These are phyloP conservation scores for Drosophila glabriapex DNA, from an alignment of 2,888 invertebrate species.

Conservation along the genomic window DNA sequence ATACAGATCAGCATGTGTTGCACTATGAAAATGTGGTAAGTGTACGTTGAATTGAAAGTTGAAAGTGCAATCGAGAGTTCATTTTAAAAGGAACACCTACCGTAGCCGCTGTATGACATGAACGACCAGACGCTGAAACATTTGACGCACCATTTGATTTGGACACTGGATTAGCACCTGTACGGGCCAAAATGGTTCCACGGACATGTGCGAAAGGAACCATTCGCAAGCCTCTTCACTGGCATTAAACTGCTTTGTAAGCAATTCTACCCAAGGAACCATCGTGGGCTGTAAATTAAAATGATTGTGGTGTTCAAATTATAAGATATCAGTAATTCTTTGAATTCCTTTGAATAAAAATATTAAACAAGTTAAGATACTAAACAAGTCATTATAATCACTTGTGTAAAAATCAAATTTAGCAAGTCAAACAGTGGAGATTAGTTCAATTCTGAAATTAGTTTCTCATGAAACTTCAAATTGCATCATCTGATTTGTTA, in stretches of 20 bases:
- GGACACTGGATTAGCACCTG: slow-evolving; percentile 97
- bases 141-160: slow-evolving; percentile 98
- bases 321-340: too few species aligned
- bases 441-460: too few species aligned
- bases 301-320: too few species aligned
- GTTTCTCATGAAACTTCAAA: background rate
- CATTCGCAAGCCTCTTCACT: slow-evolving; percentile 95
- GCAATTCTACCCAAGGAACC: slow-evolving; percentile 97
- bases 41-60: too few species aligned
- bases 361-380: too few species aligned
- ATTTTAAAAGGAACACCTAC: slow-evolving; percentile 83
- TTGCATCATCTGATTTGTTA: background rate
- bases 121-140: slow-evolving; percentile 97
- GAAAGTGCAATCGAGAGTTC: background rate
- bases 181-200: slow-evolving; percentile 98
- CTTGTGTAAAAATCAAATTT: too few species aligned
- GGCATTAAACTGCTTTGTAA: slow-evolving; percentile 97
- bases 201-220: slow-evolving; percentile 97
- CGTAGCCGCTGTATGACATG: slow-evolving; percentile 96
- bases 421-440: too few species aligned
- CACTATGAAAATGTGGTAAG: slow-evolving; percentile 74
- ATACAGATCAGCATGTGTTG: slow-evolving; percentile 88
- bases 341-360: background rate
- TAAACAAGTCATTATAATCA: background rate
- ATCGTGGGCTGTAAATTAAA: slow-evolving; percentile 91